Evolutionary conservation across 2,113 vertebrate genomes (phyloP).

Genomic region (Protobothrops flavoviridis): DNA sequence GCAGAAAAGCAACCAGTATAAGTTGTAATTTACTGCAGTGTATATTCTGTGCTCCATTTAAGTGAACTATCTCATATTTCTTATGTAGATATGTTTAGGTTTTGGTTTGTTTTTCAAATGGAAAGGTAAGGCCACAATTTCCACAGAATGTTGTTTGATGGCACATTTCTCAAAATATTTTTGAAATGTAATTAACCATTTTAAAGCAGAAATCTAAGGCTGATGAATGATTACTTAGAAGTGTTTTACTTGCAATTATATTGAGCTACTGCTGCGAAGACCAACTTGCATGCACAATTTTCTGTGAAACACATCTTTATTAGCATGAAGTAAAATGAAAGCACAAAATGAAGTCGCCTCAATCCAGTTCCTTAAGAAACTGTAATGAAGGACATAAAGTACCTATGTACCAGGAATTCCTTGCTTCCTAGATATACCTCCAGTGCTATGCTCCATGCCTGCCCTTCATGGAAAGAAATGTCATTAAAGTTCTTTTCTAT

Average conservation of each 20-base stretch:
- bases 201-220: background rate
- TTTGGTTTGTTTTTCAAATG: background rate
- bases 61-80: background rate
- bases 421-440: slow-evolving; percentile 15
- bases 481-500: background rate
- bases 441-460: background rate
- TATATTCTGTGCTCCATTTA: background rate
- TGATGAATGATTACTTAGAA: background rate
- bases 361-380: background rate
- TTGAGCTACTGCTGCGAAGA: background rate
- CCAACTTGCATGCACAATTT: background rate
- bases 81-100: background rate
- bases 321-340: background rate
- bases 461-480: background rate
- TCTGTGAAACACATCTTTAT: background rate
- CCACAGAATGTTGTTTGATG: background rate
- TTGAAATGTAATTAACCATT: background rate
- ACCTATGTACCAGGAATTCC: slow-evolving; percentile 2
- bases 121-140: background rate
- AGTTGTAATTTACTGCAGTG: background rate
- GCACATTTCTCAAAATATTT: background rate
- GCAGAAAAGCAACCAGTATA: background rate
- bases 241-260: background rate
- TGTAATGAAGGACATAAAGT: background rate
- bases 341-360: background rate